Base-by-base conservation (phyloP, 53 echinoderm and acorn worm genomes). In the Paracentrotus lividus region DNA sequence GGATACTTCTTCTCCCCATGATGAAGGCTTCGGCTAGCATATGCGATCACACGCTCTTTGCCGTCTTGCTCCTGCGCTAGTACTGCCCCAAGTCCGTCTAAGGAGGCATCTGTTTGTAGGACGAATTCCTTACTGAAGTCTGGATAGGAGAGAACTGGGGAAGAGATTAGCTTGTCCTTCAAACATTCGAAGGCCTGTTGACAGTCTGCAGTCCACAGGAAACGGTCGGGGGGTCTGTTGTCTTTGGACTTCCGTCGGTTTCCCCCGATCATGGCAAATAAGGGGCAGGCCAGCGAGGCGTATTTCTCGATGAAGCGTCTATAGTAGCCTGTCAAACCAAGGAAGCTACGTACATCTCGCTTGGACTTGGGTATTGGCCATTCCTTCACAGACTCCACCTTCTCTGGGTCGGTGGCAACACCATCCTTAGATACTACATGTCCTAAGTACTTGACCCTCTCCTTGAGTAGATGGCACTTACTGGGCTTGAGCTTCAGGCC, bases 251-350 rank as follows among this genome's bases (percentile, higher is more conserved):
- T 85, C 81, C 23, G 20, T n/a, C 2, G 33, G 3, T 13, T 66
- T 85, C 90, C 31, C 75, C 94, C 43, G 54, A 91, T 92, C 21
- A 94, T 56, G 1, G 24, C 72, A 65, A 94, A 86, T n/a, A 92
- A 55, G 14, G 94, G 92, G 4, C 53, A 27, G 14, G 86, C 87
- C 18, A 94, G 51, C 23, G 53, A 24, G 18, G 94, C 92, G n/a
- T 94, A 94, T 33, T 68, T 49, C 36, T 34, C 33, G 21, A 94
- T 77, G 33, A 94, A 94, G 3, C 94, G 44, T 43, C 94, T 13
- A 42, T 91, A 91, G 33, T 90, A 94, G 21, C 94, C 94, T 6
- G 94, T 94, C 34, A 94, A 77, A 0, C 92, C 94, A 5, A 94
- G 88, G 44, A 94, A 94, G 24, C 92, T 68, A 8, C 92, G 85